Evolutionary conservation across 2,888 invertebrate genomes (phyloP).

Genomic region (Listrodromus nycthemerus): DNA sequence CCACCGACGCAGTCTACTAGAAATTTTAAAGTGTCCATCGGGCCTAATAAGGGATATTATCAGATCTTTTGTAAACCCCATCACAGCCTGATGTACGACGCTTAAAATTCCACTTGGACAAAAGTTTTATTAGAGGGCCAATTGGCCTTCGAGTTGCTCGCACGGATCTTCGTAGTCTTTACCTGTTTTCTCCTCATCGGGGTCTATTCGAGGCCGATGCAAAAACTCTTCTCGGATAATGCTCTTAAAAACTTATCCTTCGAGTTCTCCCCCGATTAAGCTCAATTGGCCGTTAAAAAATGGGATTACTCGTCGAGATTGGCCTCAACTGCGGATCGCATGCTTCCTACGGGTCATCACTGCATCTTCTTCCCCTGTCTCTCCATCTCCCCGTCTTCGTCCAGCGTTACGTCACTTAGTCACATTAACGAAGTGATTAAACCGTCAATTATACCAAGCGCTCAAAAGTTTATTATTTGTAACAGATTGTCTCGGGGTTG

Average conservation of each 20-base stretch:
- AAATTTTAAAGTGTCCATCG: not conserved
- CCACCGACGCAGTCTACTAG: not conserved
- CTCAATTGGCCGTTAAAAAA: conserved; percentile 62
- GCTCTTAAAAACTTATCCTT: conserved; percentile 64
- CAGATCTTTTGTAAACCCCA: not conserved
- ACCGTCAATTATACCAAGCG: conserved; percentile 61
- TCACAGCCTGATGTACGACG: not conserved
- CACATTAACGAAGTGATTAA: conserved; percentile 64
- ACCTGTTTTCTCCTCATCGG: conserved; percentile 25
- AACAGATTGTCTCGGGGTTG: conserved; percentile 25
- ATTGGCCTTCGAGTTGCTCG: conserved; percentile 31
- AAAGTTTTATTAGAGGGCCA: not conserved
- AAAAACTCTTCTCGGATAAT: conserved; percentile 51
- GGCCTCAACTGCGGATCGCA: conserved; percentile 49
- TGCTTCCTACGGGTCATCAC: conserved; percentile 20
- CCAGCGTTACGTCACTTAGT: conserved; percentile 54
- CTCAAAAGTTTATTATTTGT: conserved; percentile 60
- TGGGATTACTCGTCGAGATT: conserved; percentile 65
- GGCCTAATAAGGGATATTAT: not conserved
- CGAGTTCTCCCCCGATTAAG: conserved; percentile 55
- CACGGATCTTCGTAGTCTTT: conserved; percentile 40
- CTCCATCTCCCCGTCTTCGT: not conserved
- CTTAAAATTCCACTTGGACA: not conserved
- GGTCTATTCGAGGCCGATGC: conserved; percentile 36
- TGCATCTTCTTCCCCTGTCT: not conserved